Conservation (phyloP, 2,797 vertebrate genomes). For the Petrocephalus sullivani region DNA sequence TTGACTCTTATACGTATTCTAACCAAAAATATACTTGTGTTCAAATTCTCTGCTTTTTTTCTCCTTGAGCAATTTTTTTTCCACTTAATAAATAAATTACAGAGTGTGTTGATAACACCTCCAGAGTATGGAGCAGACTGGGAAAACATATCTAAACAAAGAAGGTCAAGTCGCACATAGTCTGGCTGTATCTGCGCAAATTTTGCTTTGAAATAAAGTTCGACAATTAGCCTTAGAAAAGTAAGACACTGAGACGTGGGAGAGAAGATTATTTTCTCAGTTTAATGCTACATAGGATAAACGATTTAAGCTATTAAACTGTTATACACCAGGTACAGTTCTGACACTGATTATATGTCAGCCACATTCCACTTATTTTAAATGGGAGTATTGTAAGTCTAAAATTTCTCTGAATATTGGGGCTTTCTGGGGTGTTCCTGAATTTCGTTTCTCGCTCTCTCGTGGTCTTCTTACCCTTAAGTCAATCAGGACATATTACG, state of each 20-base stretch:
- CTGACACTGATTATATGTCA: not conserved
- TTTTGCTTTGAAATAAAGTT: not conserved
- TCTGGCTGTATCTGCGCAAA: not conserved
- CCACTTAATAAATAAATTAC: slow-evolving; percentile 11
- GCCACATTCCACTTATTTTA: not conserved
- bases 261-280: not conserved
- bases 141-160: not conserved
- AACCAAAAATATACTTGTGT: not conserved
- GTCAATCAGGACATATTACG: slow-evolving; percentile 57
- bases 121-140: not conserved
- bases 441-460: not conserved
- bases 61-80: not conserved
- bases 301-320: not conserved
- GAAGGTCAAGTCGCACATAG: not conserved
- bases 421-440: not conserved
- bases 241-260: not conserved
- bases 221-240: slow-evolving; percentile 6
- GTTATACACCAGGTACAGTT: not conserved
- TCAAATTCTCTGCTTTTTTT: not conserved
- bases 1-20: not conserved
- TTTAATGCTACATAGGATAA: not conserved
- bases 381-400: slow-evolving; percentile 1
- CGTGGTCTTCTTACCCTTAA: slow-evolving; percentile 24
- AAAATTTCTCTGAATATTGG: slow-evolving; percentile 31
- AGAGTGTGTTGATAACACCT: not conserved